Evolutionary conservation across 2,797 vertebrate genomes (phyloP).

Genomic region (Bufotes viridis): DNA sequence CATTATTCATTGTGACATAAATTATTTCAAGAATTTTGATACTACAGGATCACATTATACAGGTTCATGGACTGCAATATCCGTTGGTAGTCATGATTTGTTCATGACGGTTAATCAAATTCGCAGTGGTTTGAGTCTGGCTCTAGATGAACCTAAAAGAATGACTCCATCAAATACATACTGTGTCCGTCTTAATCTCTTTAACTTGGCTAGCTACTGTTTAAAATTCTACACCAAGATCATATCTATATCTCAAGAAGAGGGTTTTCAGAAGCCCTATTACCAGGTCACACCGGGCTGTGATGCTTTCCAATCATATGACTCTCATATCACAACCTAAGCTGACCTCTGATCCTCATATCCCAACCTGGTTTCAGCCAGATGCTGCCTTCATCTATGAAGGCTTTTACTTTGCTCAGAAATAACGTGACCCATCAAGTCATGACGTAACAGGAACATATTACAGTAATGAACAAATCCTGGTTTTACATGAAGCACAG

Average conservation of each 20-base stretch:
- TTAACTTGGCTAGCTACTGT: no score
- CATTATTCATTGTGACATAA: neutral
- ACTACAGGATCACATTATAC: neutral
- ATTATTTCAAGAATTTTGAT: neutral
- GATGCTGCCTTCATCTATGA: neutral
- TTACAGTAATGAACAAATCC: constrained; percentile 6
- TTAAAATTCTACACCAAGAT: neutral
- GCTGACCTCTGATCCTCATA: constrained; percentile 3
- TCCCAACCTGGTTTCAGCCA: neutral
- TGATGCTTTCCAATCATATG: neutral
- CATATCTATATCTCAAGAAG: neutral
- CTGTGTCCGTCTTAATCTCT: no score
- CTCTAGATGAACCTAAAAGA: no score
- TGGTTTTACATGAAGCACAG: neutral
- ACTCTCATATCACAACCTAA: neutral
- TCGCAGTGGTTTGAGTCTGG: no score
- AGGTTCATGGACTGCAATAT: neutral
- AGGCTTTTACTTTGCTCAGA: neutral
- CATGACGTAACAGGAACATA: neutral
- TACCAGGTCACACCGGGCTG: neutral
- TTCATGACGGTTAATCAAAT: neutral
- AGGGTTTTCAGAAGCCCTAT: no score
- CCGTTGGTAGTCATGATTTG: neutral
- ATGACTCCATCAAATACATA: no score
- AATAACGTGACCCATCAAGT: neutral